Evolutionary conservation across 2,113 vertebrate genomes (phyloP).

Genomic region (Harpagus bidentatus): DNA sequence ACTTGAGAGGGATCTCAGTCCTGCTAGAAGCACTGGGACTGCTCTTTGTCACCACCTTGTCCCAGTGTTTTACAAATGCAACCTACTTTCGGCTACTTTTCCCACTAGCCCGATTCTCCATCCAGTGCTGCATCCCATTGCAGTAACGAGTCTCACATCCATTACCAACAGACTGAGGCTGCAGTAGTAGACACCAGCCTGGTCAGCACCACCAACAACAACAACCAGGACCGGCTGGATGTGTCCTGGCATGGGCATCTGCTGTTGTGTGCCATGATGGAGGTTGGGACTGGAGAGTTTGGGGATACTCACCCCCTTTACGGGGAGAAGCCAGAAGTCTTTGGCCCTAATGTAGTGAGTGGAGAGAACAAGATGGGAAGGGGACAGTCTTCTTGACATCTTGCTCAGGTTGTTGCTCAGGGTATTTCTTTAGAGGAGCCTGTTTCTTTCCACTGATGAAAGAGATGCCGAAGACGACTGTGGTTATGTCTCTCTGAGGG

Average conservation of each 20-base stretch:
- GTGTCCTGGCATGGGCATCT: neutral
- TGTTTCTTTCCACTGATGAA: neutral
- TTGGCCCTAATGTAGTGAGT: neutral
- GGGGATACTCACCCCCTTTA: neutral
- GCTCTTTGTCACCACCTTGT: neutral
- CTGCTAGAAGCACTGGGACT: neutral
- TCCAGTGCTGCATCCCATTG: neutral
- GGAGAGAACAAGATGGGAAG: neutral
- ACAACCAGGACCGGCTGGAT: neutral
- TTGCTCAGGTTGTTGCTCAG: neutral
- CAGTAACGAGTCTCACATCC: rapidly evolving
- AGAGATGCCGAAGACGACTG: neutral
- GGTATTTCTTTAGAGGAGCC: neutral
- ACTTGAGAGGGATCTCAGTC: neutral
- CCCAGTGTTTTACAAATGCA: rapidly evolving
- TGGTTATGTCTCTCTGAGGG: neutral
- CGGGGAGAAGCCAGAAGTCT: neutral
- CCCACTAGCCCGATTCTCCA: neutral
- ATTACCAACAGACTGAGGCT: neutral
- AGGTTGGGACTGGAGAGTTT: neutral
- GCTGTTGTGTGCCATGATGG: neutral
- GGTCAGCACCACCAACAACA: neutral
- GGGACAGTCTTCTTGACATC: neutral
- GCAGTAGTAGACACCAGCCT: neutral
- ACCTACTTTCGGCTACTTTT: rapidly evolving